phyloP scores from a whole-genome alignment of 2,888 invertebrate species.

The Pocota personata region DNA sequence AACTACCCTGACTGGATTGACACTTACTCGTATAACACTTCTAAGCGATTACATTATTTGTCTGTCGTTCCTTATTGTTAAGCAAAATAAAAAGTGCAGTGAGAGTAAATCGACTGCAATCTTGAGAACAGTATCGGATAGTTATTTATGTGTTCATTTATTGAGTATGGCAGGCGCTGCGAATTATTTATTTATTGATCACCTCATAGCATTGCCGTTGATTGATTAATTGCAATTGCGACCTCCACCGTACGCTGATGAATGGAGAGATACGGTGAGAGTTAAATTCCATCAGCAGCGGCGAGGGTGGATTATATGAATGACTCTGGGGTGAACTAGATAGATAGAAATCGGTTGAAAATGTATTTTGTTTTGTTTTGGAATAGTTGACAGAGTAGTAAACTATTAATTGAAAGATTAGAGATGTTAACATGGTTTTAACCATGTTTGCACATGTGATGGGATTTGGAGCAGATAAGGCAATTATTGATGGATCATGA shows the following conservation, averaged over 20 bases:
- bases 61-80: constrained; percentile 17
- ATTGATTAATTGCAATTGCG: constrained; percentile 67
- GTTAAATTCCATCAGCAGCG: neutral
- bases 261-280: constrained; percentile 2
- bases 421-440: neutral
- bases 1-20: neutral
- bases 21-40: neutral
- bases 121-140: constrained; percentile 3
- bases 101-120: neutral
- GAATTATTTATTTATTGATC: constrained; percentile 61
- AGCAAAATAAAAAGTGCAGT: neutral
- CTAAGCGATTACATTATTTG: constrained; percentile 26
- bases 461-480: neutral
- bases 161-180: constrained; percentile 41
- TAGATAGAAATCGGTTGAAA: constrained; percentile 3
- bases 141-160: constrained; percentile 23
- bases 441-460: neutral
- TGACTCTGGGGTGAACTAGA: constrained; percentile 26
- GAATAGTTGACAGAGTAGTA: constrained; percentile 1
- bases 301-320: constrained; percentile 17
- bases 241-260: constrained; percentile 19
- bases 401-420: constrained; percentile 25
- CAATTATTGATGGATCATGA: neutral
- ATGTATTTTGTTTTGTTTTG: neutral
- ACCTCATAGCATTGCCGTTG: constrained; percentile 21